Conservation (phyloP, 2,113 vertebrate genomes). For the Crotalus horridus region DNA sequence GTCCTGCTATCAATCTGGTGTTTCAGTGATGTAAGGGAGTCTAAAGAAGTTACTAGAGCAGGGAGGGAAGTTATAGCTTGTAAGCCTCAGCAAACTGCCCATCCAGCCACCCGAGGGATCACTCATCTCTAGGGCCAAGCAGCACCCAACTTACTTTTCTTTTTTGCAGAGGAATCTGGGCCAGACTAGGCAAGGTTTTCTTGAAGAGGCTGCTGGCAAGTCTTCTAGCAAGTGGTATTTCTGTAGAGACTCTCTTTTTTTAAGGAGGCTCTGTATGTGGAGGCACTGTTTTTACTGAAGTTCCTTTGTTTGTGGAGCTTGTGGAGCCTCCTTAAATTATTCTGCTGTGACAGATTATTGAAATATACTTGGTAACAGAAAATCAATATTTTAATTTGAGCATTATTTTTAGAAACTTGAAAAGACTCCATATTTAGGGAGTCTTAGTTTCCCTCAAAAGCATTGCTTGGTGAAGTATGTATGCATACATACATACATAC, state of each 20-base stretch:
- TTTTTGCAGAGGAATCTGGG: neutral
- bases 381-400: neutral
- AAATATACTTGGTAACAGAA: neutral
- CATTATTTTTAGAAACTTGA: neutral
- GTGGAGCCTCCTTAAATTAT: too few species aligned
- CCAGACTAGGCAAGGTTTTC: neutral
- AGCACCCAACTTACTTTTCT: neutral
- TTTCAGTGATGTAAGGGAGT: too few species aligned
- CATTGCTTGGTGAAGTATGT: neutral
- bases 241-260: too few species aligned
- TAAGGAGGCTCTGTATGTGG: neutral
- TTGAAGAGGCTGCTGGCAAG: neutral
- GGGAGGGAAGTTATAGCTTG: too few species aligned
- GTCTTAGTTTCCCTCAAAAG: neutral
- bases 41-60: too few species aligned
- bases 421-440: neutral
- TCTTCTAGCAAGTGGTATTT: neutral
- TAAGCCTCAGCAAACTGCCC: too few species aligned
- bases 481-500: neutral
- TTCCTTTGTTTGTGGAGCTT: neutral
- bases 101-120: too few species aligned
- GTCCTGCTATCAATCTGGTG: too few species aligned
- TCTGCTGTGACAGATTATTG: neutral
- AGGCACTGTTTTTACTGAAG: neutral
- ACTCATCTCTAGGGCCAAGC: neutral